Evolutionary conservation across 64 coral and sea anemone species (phyloP), one percentile per base, ranked within the genome.

Genomic region (Montipora capricornis): DNA sequence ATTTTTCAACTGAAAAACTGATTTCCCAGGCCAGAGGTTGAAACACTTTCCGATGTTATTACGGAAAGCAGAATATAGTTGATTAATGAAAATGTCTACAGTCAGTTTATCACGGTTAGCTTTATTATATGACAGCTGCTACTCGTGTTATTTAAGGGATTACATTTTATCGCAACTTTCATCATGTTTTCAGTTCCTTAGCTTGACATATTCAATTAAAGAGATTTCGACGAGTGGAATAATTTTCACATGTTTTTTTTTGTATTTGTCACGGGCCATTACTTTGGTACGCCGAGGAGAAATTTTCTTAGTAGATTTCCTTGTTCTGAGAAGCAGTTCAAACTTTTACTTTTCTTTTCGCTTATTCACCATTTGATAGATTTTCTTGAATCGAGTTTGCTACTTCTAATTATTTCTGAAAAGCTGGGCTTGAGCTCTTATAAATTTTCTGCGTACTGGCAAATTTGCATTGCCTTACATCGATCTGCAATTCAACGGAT

Each of bases 401-500:
- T 14, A 68, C 26, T 19, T 10, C 7, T 47, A 29, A 86, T 86
- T 86, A 86, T 71, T 86, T 86, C 47, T 22, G 15, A 16, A 8
- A 50, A 45, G 44, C 19, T 13, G 10, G 45, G 46, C 12, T 47
- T 29, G 16, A 11, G 61, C 61, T 12, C 16, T 47, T 67, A 71
- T 47, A 49, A 73, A 86, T 48, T 49, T 50, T 44, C 44, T 68
- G 44, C 82, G 6, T 57, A 57, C 53, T 57, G 5, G 46, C 82
- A 51, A 86, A 84, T 84, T 84, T 84, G 61, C 81, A 84, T 84
- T 68, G 81, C 81, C 50, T 86, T 49, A 17, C 82, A 73, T 70
- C 66, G 66, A 47, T 49, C 46, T 47, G 82, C 62, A 49, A 85
- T 70, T 85, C 44, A 85, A 71, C 4, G 62, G 15, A n/a, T 4